Evolutionary conservation across 2,888 invertebrate genomes (phyloP).

Genomic region (Nipponacmea schrenckii): DNA sequence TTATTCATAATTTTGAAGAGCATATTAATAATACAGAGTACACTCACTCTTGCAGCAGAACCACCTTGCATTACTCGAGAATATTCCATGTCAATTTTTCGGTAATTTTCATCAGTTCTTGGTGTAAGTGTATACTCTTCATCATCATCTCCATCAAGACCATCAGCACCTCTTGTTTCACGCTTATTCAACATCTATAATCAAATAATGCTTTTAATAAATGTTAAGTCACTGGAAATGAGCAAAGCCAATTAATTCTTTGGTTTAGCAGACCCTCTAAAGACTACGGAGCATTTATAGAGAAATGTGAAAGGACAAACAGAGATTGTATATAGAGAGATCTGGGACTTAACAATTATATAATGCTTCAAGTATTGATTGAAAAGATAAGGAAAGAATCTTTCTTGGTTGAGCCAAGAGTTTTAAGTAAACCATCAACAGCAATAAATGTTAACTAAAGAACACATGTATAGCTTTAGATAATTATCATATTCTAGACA

Average conservation of each 20-base stretch:
- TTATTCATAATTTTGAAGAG: no score
- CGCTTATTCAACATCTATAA: slow-evolving; percentile 96
- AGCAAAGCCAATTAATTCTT: background rate
- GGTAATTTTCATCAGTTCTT: slow-evolving; percentile 93
- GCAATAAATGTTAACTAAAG: no score
- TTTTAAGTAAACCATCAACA: no score
- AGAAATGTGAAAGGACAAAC: background rate
- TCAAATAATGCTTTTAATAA: background rate
- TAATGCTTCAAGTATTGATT: no score
- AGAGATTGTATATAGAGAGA: background rate
- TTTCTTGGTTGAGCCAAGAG: no score
- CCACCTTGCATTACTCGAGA: slow-evolving; percentile 80
- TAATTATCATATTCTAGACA: no score
- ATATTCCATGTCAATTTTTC: slow-evolving; percentile 95
- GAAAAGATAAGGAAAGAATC: no score
- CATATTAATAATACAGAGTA: no score
- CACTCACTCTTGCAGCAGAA: slow-evolving; percentile 19
- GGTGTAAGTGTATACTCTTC: slow-evolving; percentile 91
- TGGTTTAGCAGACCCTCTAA: background rate
- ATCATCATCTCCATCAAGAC: slow-evolving; percentile 70
- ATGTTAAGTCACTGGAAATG: background rate
- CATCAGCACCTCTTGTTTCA: slow-evolving; percentile 90
- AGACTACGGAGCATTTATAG: background rate
- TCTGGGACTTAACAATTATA: no score
- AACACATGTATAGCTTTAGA: no score